These are phyloP conservation scores for Crypturellus undulatus DNA, from an alignment of 2,113 vertebrate genomes.

Conservation along the genomic window DNA sequence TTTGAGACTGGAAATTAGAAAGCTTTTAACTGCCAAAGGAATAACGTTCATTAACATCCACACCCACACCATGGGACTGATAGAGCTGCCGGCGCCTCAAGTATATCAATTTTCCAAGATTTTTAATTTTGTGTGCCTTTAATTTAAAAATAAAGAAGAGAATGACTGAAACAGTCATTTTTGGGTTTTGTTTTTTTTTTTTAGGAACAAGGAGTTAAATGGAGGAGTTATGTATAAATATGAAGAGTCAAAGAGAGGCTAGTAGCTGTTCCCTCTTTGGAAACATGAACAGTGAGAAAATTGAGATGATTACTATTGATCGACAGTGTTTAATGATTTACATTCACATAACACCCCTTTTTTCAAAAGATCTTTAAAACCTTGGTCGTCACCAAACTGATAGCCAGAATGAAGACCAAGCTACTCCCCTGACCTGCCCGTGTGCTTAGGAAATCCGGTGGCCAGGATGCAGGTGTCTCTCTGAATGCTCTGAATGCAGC, in stretches of 20 bases:
- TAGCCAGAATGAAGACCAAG: background rate
- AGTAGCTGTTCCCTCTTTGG: background rate
- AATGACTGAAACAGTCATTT: slow-evolving; percentile 17
- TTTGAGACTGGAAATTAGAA: background rate
- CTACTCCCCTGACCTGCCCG: background rate
- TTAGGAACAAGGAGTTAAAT: background rate
- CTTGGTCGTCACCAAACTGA: background rate
- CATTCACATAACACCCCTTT: background rate
- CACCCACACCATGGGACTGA: background rate
- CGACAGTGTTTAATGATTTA: background rate
- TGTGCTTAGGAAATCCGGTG: background rate
- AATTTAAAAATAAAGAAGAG: background rate
- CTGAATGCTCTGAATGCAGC: background rate
- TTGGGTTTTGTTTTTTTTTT: slow-evolving; percentile 21
- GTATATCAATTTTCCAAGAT: background rate
- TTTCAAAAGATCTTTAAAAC: background rate
- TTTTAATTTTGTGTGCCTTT: background rate
- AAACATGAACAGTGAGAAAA: background rate
- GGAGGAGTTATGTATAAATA: slow-evolving; percentile 36
- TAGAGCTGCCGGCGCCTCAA: background rate
- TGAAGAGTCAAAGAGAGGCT: background rate
- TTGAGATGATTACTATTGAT: background rate
- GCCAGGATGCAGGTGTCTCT: background rate
- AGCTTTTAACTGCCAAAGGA: background rate
- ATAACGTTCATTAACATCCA: background rate